Base-by-base conservation (phyloP, 2,113 vertebrate species). In the Actenoides lindsayi region DNA sequence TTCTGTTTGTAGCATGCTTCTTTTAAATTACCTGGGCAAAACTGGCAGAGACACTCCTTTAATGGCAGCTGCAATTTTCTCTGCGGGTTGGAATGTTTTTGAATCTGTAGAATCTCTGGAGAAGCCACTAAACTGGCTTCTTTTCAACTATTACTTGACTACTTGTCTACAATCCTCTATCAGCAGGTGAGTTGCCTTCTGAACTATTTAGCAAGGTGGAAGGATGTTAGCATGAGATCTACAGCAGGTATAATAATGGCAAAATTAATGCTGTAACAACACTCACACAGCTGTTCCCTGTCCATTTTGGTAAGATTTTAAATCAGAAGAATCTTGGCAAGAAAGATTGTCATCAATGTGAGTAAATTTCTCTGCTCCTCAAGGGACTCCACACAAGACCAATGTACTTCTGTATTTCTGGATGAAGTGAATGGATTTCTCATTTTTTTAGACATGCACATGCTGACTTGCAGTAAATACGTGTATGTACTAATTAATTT, bases 91-190 rank as follows among this genome's bases (percentile, higher is more conserved):
- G 99, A 99, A 99, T 96, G 99, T 99, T 65, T 99, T 99, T 94
- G 99, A 99, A 95, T 99, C 99, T 98, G 98, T 99, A 5, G 98
- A 98, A 56, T 99, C 99, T 23, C 95, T 99, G 98, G 99, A 99
- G 96, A 99, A 99, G 97, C 99, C 99, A 62, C 98, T 99, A 69
- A 99, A 99, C 96, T 99, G 99, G 97, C 98, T 99, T 97, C 98
- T 99, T 93, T 99, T 99, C 98, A 99, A 99, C 98, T 99, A 99
- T 97, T 99, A 99, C 97, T 98, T 99, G 98, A 99, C 99, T 90
- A 99, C 99, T 97, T 99, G 99, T 97, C 99, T 99, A 70, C 99
- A 99, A 81, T 99, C 99, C 85, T 99, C 99, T 41, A 97, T 99
- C 95, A 99, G 98, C 97, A 99, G 99, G 99, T 99, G 97, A 98